Evolutionary conservation across 2,888 invertebrate genomes (phyloP), one percentile per base, ranked within the genome.

Genomic region (Eudemis profundana): DNA sequence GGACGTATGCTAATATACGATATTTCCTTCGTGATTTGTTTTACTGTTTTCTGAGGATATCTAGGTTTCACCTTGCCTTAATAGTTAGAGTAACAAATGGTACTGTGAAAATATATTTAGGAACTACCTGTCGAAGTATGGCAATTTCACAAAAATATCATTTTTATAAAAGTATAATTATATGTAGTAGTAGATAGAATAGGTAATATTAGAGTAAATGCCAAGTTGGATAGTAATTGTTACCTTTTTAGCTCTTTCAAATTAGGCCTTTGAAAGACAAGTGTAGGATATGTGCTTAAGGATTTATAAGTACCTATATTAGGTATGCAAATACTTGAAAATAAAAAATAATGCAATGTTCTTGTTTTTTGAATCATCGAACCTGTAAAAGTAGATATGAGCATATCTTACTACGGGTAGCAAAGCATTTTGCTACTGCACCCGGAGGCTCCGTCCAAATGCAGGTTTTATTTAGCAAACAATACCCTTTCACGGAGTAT

Each of bases 401-500:
- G 27, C 53, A 12, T 10, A 14, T 7, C 2, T 10, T 23, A 51
- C 10, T 42, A 12, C 17, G n/a, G 42, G 44, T 17, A 12, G 56
- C 42, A n/a, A 27, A 54, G 57, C 36, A 14, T 21, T 15, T 3
- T 8, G 23, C 29, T 29, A 42, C 50, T 29, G 27, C 8, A 4
- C 21, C 8, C 40, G 29, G 10, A 1, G 29, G 14, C 33, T 29
- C 40, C 19, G 68, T 60, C 61, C 70, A 7, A 33, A 33, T 2
- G 70, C 77, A 77, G 70, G 78, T 79, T 62, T 68, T 67, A 63
- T 57, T 63, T 56, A 54, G 57, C 61, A 61, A 66, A 64, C 67
- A 63, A 63, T 61, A 49, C 62, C 62, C 47, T 61, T 66, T 56
- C 51, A 33, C 49, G 15, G 33, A 44, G 40, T 66, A 69, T 69